Base-by-base conservation (phyloP, 2,888 invertebrate species). In the Lucinisca nassula region DNA sequence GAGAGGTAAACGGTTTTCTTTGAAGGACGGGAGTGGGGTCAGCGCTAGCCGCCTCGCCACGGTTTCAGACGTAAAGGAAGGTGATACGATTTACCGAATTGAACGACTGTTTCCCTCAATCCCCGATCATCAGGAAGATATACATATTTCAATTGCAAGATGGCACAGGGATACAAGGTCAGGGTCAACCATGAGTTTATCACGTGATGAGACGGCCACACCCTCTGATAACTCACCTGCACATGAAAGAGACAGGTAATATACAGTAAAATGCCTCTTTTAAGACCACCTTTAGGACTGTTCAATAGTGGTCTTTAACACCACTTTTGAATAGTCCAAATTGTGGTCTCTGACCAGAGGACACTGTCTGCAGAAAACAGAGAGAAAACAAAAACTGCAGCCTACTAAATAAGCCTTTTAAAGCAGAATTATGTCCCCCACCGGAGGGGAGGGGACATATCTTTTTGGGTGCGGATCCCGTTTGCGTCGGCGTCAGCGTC, bases 41-140 rank as follows among this genome's bases (percentile, higher is more conserved):
- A 78, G 82, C 21, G 37, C 70, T 8, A 38, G 74, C 40, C 86
- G 89, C 17, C 78, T 89, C 6, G 80, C 78, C 0, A 85, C 91
- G 0, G 74, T 92, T 0, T 72, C 86, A 17, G 92, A 92, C 58
- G 87, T 93, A 1, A 90, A 90, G 74, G 93, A 93, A 30, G 94
- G 94, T 1, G 94, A 94, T 74, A 85, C 91, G 0, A 93, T 86
- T 82, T 94, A 94, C 78, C 90, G 89, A 72, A 94, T 92, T n/a
- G 90, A 92, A 32, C 72, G 87, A 27, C 85, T 87, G 8, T 94
- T 89, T 58, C 94, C 94, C 10, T 92, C 93, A 2, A 77, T 92
- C 6, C 90, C 92, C 1, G 92, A 91, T 51, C 49, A 84, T 49
- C 88, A 88, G 21, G 93, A 93, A 38, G 93, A 94, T 35, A 84